Conservation (phyloP, 2,797 vertebrate genomes). For the Enteromius anoplus region DNA sequence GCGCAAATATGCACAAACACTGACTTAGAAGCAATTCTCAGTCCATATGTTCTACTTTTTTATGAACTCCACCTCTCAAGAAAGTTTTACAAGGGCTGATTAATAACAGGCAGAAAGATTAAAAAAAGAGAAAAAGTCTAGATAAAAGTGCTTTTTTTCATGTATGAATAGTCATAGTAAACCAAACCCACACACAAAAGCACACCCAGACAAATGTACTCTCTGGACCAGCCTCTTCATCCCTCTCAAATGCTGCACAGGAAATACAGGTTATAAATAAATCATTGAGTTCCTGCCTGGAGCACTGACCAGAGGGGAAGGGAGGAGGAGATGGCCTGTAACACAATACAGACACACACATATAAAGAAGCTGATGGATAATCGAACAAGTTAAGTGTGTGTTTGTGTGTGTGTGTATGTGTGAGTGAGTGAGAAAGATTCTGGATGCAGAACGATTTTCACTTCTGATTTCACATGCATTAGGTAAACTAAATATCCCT, state of each 20-base stretch:
- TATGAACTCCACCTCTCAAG: conserved; percentile 9
- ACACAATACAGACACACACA: conserved; percentile 46
- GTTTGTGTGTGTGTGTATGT: neutral
- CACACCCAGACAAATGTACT: conserved; percentile 23
- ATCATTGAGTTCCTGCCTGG: conserved; percentile 63
- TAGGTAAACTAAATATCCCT: neutral
- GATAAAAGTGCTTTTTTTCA: neutral
- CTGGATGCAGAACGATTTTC: conserved; percentile 8
- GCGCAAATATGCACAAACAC: conserved; percentile 18
- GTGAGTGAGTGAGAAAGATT: neutral
- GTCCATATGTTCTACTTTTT: neutral
- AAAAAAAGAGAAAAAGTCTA: neutral
- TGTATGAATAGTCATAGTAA: neutral
- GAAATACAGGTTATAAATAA: conserved; percentile 79
- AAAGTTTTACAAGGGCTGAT: conserved; percentile 10
- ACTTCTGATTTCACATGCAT: conserved; percentile 3
- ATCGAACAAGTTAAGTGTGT: neutral
- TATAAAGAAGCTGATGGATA: conserved; percentile 17
- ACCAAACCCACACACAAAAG: conserved; percentile 24
- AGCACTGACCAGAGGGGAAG: conserved; percentile 56
- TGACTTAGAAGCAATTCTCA: neutral
- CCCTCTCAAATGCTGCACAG: conserved; percentile 67
- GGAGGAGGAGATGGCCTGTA: conserved; percentile 47
- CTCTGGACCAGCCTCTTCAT: conserved; percentile 58
- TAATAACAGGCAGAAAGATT: neutral